phyloP scores from a whole-genome alignment of 2,888 invertebrate genomes.

The Drosophila neotestacea region DNA sequence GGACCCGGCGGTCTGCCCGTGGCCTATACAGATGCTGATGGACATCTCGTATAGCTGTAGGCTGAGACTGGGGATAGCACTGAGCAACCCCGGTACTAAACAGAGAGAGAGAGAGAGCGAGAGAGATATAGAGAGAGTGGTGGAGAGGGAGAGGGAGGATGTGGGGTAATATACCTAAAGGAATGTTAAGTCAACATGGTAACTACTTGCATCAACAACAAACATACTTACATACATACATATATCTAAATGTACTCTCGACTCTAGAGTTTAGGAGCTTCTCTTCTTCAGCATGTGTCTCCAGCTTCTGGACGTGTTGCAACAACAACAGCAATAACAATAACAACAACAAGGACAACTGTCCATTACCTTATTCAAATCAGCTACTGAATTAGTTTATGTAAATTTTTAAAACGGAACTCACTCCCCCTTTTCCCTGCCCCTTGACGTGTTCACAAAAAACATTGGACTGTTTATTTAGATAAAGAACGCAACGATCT shows the following conservation, averaged over 20 bases:
- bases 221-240: slow-evolving; percentile 26
- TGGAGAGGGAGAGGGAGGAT: neutral
- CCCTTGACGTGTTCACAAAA: slow-evolving; percentile 15
- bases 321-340: slow-evolving; percentile 3
- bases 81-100: slow-evolving; percentile 75
- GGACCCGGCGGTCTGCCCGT: slow-evolving; percentile 68
- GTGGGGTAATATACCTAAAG: neutral
- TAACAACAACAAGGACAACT: slow-evolving; percentile 25
- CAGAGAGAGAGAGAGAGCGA: slow-evolving; percentile 7
- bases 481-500: slow-evolving; percentile 53
- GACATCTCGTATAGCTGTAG: slow-evolving; percentile 85
- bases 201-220: slow-evolving; percentile 33
- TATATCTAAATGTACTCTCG: slow-evolving; percentile 39
- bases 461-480: slow-evolving; percentile 62
- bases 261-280: slow-evolving; percentile 64
- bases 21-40: slow-evolving; percentile 85
- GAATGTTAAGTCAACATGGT: slow-evolving; percentile 27
- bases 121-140: neutral
- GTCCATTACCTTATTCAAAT: slow-evolving; percentile 79
- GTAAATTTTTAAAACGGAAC: slow-evolving; percentile 67
- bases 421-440: slow-evolving; percentile 18
- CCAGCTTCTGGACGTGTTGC: slow-evolving; percentile 27
- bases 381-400: slow-evolving; percentile 81
- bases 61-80: slow-evolving; percentile 71
- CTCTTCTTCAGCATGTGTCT: slow-evolving; percentile 26